phyloP scores from a whole-genome alignment of 1,140 invertebrate species.

The Drosophila sechellia region DNA sequence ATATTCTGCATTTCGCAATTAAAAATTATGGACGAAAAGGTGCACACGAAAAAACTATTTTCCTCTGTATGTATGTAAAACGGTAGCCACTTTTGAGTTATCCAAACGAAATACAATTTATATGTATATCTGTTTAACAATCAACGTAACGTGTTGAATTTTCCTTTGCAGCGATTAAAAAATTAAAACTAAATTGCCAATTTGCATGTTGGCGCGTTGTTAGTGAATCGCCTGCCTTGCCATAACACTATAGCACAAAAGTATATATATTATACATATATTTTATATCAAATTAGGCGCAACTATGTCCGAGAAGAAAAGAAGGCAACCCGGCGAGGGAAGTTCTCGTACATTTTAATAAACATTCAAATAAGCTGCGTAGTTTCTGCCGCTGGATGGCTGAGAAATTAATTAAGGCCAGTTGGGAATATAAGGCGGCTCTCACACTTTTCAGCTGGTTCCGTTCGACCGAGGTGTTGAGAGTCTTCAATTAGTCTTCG shows the following conservation, averaged over 20 bases:
- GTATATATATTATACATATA: conserved; percentile 46
- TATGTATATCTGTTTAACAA: conserved; percentile 41
- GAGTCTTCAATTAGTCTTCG: conserved; percentile 49
- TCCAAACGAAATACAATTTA: conserved; percentile 47
- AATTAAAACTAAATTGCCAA: conserved; percentile 66
- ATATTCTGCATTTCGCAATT: conserved; percentile 53
- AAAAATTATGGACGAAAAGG: conserved; percentile 39
- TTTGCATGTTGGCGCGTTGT: conserved; percentile 65
- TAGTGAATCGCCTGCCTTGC: conserved; percentile 49
- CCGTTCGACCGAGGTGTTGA: conserved; percentile 35
- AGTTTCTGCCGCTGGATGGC: conserved; percentile 39
- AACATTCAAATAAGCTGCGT: conserved; percentile 60
- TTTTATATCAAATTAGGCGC: conserved; percentile 49
- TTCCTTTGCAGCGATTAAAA: conserved; percentile 58
- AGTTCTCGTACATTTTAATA: conserved; percentile 31
- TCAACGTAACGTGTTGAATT: conserved; percentile 55
- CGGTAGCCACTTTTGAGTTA: conserved; percentile 37
- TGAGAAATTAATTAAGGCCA: conserved; percentile 47
- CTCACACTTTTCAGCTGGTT: conserved; percentile 27
- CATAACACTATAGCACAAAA: conserved; percentile 26
- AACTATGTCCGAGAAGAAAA: conserved; percentile 39
- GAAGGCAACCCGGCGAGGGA: not conserved
- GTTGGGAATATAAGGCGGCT: conserved; percentile 28
- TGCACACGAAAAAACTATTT: conserved; percentile 26
- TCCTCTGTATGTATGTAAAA: conserved; percentile 23